Evolutionary conservation across 2,113 vertebrate species (phyloP).

Genomic region (Felis catus): DNA sequence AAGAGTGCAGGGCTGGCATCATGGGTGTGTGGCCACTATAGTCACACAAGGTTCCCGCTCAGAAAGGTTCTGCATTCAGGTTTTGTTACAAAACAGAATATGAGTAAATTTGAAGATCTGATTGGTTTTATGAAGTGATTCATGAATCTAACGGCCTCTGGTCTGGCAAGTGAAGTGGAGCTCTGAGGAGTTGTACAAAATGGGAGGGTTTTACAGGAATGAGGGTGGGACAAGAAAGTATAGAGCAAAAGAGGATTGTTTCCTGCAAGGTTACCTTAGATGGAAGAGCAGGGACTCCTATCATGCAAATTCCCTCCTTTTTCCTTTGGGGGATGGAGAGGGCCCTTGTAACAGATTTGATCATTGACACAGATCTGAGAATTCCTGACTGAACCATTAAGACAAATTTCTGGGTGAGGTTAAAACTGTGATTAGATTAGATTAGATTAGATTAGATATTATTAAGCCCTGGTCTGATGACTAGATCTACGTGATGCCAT

Average conservation of each 20-base stretch:
- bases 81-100: neutral
- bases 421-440: neutral
- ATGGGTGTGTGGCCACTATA: fast-evolving
- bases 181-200: neutral
- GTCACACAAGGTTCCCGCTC: neutral
- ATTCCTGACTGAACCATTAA: neutral
- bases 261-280: neutral
- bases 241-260: neutral
- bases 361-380: neutral
- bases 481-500: neutral
- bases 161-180: neutral
- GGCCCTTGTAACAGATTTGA: neutral
- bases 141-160: neutral
- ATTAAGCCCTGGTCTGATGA: neutral
- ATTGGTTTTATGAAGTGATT: neutral
- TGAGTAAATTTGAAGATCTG: neutral
- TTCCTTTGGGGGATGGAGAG: neutral
- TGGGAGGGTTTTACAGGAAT: neutral
- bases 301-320: neutral
- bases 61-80: neutral
- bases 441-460: neutral
- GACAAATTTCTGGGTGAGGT: neutral
- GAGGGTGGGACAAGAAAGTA: neutral
- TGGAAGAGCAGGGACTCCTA: neutral
- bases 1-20: neutral